These are phyloP conservation scores for Temnothorax nylanderi DNA, from an alignment of 1,140 invertebrate species.

Conservation along the genomic window DNA sequence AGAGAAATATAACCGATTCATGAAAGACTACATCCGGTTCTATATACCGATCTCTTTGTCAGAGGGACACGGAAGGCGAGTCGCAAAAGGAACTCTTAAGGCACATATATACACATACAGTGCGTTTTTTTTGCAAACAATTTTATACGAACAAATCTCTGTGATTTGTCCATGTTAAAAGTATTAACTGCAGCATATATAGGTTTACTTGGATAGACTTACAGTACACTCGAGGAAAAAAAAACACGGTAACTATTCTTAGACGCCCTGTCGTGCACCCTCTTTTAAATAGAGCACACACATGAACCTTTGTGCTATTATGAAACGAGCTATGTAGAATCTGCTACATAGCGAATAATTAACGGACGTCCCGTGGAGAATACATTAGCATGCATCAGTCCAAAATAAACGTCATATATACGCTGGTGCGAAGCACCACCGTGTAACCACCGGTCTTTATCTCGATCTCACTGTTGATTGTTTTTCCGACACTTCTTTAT, in stretches of 20 bases:
- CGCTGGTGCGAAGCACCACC: background rate
- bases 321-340: background rate
- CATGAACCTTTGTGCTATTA: background rate
- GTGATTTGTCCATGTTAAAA: background rate
- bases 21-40: slow-evolving; percentile 8
- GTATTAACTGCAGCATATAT: background rate
- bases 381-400: slow-evolving; percentile 71
- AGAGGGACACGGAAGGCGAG: background rate
- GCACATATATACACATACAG: background rate
- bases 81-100: background rate
- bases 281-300: slow-evolving; percentile 19
- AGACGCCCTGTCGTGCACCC: background rate
- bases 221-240: background rate
- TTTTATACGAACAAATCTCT: background rate
- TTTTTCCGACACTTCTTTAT: slow-evolving; percentile 18
- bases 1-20: slow-evolving; percentile 4
- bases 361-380: slow-evolving; percentile 60
- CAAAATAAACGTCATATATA: slow-evolving; percentile 71
- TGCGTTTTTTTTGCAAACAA: background rate
- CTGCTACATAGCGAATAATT: slow-evolving; percentile 66
- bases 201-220: background rate
- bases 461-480: background rate
- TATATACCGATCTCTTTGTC: slow-evolving; percentile 9
- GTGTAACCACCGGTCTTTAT: slow-evolving; percentile 32
- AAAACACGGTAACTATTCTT: slow-evolving; percentile 18